Percentiles rank a stretch among this genome's conserved stretches.
These are phyloP conservation scores for Cydia splendana DNA, from an alignment of 1,140 invertebrate genomes.

Conservation along the genomic window DNA sequence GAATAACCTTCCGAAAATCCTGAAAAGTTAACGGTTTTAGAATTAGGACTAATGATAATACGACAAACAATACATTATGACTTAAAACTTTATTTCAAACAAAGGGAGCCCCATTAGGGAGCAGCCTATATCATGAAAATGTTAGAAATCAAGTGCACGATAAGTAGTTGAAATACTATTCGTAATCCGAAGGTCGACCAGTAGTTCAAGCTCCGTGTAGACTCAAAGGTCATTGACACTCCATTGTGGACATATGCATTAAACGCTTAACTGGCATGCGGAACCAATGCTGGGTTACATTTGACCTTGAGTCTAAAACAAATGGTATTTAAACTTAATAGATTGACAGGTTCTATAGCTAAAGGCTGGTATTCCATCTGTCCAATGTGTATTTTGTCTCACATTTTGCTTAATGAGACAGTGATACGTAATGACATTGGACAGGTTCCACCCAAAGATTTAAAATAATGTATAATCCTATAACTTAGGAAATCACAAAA, in stretches of 20 bases:
- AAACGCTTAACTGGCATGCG: not conserved
- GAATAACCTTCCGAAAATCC: no score
- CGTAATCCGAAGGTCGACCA: slow-evolving; percentile 35
- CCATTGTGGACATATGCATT: not conserved
- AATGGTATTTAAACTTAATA: slow-evolving; percentile 23
- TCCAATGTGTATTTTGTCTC: no score
- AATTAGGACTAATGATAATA: no score
- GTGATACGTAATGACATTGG: no score
- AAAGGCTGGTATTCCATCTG: no score
- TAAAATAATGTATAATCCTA: not conserved
- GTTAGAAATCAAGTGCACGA: slow-evolving; percentile 46
- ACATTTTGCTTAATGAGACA: no score
- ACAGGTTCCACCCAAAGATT: no score
- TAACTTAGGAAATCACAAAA: no score
- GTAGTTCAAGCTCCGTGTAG: slow-evolving; percentile 7
- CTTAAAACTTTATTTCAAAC: no score
- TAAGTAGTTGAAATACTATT: slow-evolving; percentile 39
- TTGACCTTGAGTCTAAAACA: not conserved
- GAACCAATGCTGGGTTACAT: not conserved
- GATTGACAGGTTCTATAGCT: not conserved
- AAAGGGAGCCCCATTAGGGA: no score
- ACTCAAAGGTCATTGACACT: slow-evolving; percentile 6
- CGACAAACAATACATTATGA: no score
- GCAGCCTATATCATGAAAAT: slow-evolving; percentile 36
- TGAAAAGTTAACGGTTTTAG: no score